phyloP scores from a whole-genome alignment of 1,140 invertebrate genomes.

The Cotesia typhae region DNA sequence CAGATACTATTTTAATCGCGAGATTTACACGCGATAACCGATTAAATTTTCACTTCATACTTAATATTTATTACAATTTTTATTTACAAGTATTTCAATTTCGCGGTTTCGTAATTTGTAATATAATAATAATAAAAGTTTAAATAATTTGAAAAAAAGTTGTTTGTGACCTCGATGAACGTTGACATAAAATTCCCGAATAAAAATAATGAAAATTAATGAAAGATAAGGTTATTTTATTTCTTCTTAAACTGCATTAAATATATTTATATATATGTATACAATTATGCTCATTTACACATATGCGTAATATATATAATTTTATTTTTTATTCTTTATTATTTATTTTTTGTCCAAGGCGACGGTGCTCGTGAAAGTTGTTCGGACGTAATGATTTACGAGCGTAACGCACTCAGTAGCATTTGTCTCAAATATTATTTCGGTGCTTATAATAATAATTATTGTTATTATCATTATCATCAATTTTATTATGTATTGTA shows the following conservation, averaged over 20 bases:
- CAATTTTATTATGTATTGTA: neutral
- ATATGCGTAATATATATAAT: slow-evolving; percentile 8
- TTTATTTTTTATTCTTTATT: neutral
- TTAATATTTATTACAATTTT: too few species aligned
- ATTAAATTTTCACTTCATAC: too few species aligned
- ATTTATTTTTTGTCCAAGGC: slow-evolving; percentile 3
- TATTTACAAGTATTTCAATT: too few species aligned
- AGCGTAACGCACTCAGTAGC: slow-evolving; percentile 39
- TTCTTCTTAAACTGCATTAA: too few species aligned
- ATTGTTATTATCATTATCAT: slow-evolving; percentile 11
- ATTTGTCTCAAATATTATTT: slow-evolving; percentile 35
- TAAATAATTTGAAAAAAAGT: neutral
- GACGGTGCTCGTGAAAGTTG: slow-evolving; percentile 33
- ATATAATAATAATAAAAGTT: too few species aligned
- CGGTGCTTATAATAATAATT: slow-evolving; percentile 10
- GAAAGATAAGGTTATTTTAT: too few species aligned
- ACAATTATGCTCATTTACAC: neutral
- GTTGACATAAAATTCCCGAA: too few species aligned
- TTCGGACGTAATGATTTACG: slow-evolving; percentile 37
- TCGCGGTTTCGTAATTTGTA: too few species aligned
- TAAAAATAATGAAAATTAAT: too few species aligned
- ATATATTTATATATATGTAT: too few species aligned
- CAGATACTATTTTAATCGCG: too few species aligned
- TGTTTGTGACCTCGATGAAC: slow-evolving; percentile 7
- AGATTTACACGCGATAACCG: too few species aligned